A percentile compares a stretch with the other conserved stretches of the same genome.
phyloP scores from a whole-genome alignment of 2,888 invertebrate species.

The Cabera pusaria region DNA sequence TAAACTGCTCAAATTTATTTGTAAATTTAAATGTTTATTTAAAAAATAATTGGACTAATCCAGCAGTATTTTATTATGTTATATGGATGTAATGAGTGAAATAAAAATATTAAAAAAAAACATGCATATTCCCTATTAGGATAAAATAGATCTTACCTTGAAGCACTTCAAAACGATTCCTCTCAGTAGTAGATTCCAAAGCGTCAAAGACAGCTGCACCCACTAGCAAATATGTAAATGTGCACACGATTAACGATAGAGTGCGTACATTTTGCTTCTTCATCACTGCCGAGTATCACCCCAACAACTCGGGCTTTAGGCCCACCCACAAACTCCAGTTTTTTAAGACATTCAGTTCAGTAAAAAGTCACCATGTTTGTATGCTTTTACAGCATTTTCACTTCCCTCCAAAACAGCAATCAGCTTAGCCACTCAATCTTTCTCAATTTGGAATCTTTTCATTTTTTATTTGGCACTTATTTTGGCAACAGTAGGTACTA shows the following conservation, averaged over 20 bases:
- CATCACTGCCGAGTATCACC: constrained; percentile 86
- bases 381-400: neutral
- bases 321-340: constrained; percentile 49
- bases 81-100: no score
- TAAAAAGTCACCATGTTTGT: constrained; percentile 39
- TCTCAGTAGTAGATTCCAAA: constrained; percentile 98
- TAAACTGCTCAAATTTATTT: no score
- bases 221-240: constrained; percentile 99
- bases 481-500: constrained; percentile 36
- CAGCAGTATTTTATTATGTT: no score
- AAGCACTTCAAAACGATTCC: constrained; percentile 93
- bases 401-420: constrained; percentile 23
- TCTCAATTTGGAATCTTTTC: constrained; percentile 42
- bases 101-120: no score
- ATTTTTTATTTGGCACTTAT: constrained; percentile 38
- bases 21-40: no score
- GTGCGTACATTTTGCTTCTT: constrained; percentile 99
- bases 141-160: no score
- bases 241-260: constrained; percentile 99
- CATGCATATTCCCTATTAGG: no score
- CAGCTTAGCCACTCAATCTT: constrained; percentile 12
- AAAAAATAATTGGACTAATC: no score
- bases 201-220: constrained; percentile 99
- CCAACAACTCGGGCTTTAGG: constrained; percentile 63
- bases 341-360: constrained; percentile 45